Evolutionary conservation across 1,140 invertebrate genomes (phyloP).

Genomic region (Atta texana): DNA sequence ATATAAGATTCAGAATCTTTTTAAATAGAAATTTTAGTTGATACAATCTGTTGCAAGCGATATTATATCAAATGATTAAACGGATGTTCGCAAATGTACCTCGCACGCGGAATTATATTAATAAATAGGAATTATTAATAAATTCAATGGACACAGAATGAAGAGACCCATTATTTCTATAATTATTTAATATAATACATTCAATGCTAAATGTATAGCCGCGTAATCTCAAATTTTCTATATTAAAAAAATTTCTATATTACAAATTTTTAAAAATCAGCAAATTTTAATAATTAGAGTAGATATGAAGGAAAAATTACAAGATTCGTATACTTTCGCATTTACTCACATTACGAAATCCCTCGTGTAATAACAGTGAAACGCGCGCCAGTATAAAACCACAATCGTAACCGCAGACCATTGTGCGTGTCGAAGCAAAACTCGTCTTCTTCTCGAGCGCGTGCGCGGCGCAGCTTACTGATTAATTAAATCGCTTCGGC

Average conservation of each 20-base stretch:
- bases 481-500: slow-evolving; percentile 60
- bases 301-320: not conserved
- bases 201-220: not conserved
- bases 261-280: not conserved
- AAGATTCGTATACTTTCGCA: too few species aligned
- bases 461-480: slow-evolving; percentile 24
- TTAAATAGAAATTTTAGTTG: not conserved
- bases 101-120: not conserved
- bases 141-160: not conserved
- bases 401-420: not conserved
- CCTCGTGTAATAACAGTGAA: slow-evolving; percentile 3
- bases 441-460: not conserved
- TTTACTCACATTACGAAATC: not conserved
- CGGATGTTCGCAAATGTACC: slow-evolving; percentile 11
- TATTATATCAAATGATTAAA: not conserved
- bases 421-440: slow-evolving; percentile 26
- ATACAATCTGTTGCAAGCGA: not conserved
- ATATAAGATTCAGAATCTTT: not conserved
- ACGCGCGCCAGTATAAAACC: slow-evolving; percentile 10
- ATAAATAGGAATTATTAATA: slow-evolving; percentile 14
- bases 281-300: not conserved
- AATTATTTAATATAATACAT: not conserved
- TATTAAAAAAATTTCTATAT: not conserved
- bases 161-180: not conserved
- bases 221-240: not conserved